phyloP scores from a whole-genome alignment of 2,113 vertebrate species.

The Hystrix cristata region DNA sequence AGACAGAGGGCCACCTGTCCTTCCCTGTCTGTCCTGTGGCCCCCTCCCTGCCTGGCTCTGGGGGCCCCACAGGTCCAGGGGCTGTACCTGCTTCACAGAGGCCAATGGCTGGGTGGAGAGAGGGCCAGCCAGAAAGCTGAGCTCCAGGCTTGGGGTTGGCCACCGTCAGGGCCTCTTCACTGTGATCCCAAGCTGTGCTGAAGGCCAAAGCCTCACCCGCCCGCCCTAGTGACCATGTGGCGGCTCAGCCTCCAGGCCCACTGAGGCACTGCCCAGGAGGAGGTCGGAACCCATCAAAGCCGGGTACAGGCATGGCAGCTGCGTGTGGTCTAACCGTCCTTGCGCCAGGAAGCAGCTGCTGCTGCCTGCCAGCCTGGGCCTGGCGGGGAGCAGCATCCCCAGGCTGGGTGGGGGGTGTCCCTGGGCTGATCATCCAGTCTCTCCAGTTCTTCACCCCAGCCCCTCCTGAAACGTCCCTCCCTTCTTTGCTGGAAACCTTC shows the following conservation, averaged over 20 bases:
- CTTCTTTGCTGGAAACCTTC: not conserved
- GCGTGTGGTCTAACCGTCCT: constrained; percentile 7
- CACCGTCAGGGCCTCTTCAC: not conserved
- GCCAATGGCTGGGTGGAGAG: not conserved
- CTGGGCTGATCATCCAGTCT: not conserved
- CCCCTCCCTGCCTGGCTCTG: not conserved
- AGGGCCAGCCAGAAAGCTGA: not conserved
- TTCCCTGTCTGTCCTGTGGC: not conserved
- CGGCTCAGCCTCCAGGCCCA: rapidly evolving
- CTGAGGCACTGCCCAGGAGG: not conserved
- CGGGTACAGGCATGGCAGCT: not conserved
- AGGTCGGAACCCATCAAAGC: not conserved
- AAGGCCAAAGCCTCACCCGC: not conserved
- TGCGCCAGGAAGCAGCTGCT: constrained; percentile 40
- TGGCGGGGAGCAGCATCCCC: constrained; percentile 65
- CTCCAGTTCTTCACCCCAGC: not conserved
- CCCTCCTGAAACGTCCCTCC: not conserved
- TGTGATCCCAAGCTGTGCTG: rapidly evolving
- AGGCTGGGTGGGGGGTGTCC: too few relatives aligned
- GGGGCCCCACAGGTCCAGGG: not conserved
- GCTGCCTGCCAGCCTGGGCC: constrained; percentile 75
- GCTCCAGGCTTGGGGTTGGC: not conserved
- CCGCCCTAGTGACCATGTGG: rapidly evolving
- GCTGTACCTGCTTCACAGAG: rapidly evolving
- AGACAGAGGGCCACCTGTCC: not conserved